Evolutionary conservation across 2,113 vertebrate genomes (phyloP).

Genomic region (Myiozetetes cayanensis): DNA sequence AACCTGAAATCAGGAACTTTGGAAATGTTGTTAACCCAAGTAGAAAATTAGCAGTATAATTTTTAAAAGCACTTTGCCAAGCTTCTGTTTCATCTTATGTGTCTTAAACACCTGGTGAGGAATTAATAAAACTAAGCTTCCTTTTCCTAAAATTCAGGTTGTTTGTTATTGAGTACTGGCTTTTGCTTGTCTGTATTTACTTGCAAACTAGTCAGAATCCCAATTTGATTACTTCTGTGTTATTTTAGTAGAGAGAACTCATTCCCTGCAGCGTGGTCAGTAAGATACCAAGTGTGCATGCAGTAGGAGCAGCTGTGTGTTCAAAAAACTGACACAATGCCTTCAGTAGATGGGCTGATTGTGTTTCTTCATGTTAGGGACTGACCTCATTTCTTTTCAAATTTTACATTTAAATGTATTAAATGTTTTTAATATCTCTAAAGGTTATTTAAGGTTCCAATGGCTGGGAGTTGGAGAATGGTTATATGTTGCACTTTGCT

Average conservation of each 20-base stretch:
- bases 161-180: neutral
- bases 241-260: neutral
- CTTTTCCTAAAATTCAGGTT: neutral
- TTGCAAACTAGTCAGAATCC: neutral
- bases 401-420: neutral
- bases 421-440: neutral
- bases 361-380: neutral
- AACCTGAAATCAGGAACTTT: neutral
- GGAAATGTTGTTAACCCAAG: neutral
- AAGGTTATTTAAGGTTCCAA: neutral
- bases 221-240: neutral
- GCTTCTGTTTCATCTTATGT: neutral
- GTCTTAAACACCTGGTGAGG: neutral
- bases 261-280: neutral
- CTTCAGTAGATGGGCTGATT: neutral
- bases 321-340: neutral
- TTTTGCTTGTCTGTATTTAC: neutral
- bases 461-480: neutral
- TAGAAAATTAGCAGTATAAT: neutral
- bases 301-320: rapidly evolving
- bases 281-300: neutral
- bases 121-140: neutral
- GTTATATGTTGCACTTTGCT: neutral
- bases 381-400: neutral
- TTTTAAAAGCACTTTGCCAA: neutral